Base-by-base conservation (phyloP, 53 echinoderm and acorn worm species). In the Paracentrotus lividus region DNA sequence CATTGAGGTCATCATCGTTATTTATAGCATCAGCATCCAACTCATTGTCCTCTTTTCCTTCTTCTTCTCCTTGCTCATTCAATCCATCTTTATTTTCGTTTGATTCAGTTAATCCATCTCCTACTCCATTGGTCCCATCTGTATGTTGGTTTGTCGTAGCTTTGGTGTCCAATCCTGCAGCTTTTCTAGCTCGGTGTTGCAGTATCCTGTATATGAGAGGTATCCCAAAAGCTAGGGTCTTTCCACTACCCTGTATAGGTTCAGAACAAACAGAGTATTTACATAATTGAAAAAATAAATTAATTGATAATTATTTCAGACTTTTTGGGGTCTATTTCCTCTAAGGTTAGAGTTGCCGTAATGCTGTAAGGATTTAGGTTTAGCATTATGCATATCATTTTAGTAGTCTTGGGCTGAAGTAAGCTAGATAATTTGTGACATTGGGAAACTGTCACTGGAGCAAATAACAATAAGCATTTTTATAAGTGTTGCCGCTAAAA, bases 151-250 rank as follows among this genome's bases (percentile, higher is more conserved):
- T 69, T 15, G 54, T 8, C 54, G 47, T 49, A 0, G 45, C 8
- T n/a, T 49, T 47, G 26, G 85, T 13, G 0, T 47, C 27, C 32
- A 21, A 7, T 6, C 58, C 88, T 34, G 88, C 56, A 55, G 88
- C 33, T 0, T 15, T 21, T 43, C 77, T 90, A 52, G 86, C 90
- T 75, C 77, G 76, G 57, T 91, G 54, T 53, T 91, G 89, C n/a
- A 98, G 93, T 45, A 97, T 90, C 18, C 88, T 88, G 69, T 96
- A 93, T 24, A 98, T 84, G 5, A 98, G 88, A 4, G 98, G 98
- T 87, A 98, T 97, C 14, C 97, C 97, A 94, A 98, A 98, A 29
- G 98, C 98, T 8, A 98, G 86, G 10, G 98, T 98, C 90, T 98
- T 98, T 15, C 98, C 98, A 95, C 98, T 98, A 10, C 98, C 97